These are phyloP conservation scores for Prionailurus bengalensis DNA, from an alignment of 2,113 vertebrate species.

Conservation along the genomic window DNA sequence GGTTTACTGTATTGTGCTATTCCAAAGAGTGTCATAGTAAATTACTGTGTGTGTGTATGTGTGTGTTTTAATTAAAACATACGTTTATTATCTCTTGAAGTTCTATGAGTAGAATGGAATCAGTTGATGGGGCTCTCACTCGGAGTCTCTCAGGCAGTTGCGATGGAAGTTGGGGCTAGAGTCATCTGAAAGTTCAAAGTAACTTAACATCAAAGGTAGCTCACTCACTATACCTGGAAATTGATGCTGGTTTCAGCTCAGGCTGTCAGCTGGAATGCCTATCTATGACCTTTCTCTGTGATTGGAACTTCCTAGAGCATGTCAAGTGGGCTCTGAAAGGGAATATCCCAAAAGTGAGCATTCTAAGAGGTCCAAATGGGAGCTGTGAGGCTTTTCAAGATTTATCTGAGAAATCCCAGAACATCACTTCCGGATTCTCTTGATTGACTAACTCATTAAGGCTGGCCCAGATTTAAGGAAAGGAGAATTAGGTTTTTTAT, in stretches of 20 bases:
- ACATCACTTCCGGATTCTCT: neutral
- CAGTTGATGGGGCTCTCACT: neutral
- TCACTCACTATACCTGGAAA: neutral
- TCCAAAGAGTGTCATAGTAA: neutral
- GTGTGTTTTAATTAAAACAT: neutral
- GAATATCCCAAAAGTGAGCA: neutral
- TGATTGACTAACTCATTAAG: neutral
- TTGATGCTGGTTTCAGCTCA: neutral
- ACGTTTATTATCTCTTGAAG: neutral
- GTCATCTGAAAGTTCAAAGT: neutral
- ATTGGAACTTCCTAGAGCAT: neutral
- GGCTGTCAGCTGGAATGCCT: neutral
- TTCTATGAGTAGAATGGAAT: neutral
- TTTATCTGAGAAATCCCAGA: conserved; percentile 1
- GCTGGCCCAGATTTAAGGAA: neutral
- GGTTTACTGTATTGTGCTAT: neutral
- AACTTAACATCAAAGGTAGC: neutral
- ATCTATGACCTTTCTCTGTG: neutral
- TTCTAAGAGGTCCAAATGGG: neutral
- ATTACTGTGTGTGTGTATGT: neutral
- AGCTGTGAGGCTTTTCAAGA: neutral
- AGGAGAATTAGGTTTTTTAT: neutral
- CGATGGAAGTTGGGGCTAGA: neutral
- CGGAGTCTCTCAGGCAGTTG: neutral
- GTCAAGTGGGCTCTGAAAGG: neutral